Evolutionary conservation across 2,113 vertebrate species (phyloP).

Genomic region (Gasterosteus aculeatus): DNA sequence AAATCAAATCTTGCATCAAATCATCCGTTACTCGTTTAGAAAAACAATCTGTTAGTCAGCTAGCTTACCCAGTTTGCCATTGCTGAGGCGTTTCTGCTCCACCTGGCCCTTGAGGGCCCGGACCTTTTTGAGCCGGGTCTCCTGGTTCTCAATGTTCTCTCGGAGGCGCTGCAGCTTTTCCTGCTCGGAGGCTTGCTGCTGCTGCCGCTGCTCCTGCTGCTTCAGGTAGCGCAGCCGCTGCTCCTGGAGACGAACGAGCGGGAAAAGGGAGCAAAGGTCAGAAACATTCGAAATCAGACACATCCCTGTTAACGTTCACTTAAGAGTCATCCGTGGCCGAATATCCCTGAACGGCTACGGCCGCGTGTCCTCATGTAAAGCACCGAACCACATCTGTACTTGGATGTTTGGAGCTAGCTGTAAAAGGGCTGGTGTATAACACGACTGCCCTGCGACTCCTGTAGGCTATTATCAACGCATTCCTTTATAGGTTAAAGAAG

Average conservation of each 20-base stretch:
- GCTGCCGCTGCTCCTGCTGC: conserved; percentile 93
- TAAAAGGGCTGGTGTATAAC: neutral
- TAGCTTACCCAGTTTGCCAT: conserved; percentile 90
- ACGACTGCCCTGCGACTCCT: neutral
- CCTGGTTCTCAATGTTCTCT: conserved; percentile 94
- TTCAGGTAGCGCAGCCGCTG: conserved; percentile 92
- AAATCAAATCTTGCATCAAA: neutral
- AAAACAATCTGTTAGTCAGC: neutral
- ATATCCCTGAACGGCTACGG: neutral
- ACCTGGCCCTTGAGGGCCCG: conserved; percentile 94
- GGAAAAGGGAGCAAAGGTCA: conserved; percentile 6
- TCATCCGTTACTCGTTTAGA: neutral
- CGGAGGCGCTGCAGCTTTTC: conserved; percentile 91
- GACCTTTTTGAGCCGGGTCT: conserved; percentile 94
- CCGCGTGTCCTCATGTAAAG: neutral
- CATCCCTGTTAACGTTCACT: neutral
- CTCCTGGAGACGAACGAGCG: conserved; percentile 79
- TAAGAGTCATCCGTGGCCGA: neutral
- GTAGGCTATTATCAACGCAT: conserved; percentile 1
- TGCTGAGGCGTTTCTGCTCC: conserved; percentile 96
- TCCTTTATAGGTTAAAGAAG: conserved; percentile 4
- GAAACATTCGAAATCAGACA: conserved; percentile 1
- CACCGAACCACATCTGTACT: neutral
- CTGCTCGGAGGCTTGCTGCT: conserved; percentile 91
- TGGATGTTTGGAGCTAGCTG: neutral